Base-by-base conservation (phyloP, 2,888 invertebrate genomes). In the Dysmachus trigonus region DNA sequence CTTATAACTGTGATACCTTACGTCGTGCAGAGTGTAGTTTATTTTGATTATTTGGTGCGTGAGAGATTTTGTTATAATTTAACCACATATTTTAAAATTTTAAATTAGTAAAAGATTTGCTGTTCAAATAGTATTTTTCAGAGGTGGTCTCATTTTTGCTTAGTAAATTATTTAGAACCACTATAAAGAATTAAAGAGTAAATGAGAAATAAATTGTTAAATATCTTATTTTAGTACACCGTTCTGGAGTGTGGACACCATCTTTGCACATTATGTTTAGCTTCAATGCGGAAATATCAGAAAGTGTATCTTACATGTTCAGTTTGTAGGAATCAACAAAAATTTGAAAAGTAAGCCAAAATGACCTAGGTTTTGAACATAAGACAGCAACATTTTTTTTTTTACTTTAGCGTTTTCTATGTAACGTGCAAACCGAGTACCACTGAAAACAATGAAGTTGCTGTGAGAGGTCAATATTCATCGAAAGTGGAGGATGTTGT, bases 221-320 rank as follows among this genome's bases (percentile, higher is more conserved):
- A 2, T 10, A 38, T 27, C 71, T 76, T 85, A 82, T 89, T 90
- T 76, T 91, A 95, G 93, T 96, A 96, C 94, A 94, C 94, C 87
- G 95, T 96, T 84, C 91, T 96, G 87, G 93, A 93, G 72, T 97
- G 97, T 90, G 96, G 96, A 0, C 96, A 97, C 90, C 94, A 94
- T 89, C 94, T 94, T 89, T 97, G 96, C 89, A 90, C 94, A 51
- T 93, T 93, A 30, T 96, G 96, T 90, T 92, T 85, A n/a, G 33
- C 41, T 31, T 18, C 41, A 15, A 15, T 85, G 33, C 41, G 22
- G 18, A 85, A 74, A 85, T 74, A 74, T 47, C 72, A 71, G 1
- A 47, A 47, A 18, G 5, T 7, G 15, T 87, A 88, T 88, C 88
- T 88, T 4, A 88, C 71, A 38, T 95, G 95, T 89, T 93, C 95